Percentiles rank a stretch among this genome's conserved stretches.
These are phyloP conservation scores for Drosophila malerkotliana DNA, from an alignment of 1,140 invertebrate species.

Conservation along the genomic window DNA sequence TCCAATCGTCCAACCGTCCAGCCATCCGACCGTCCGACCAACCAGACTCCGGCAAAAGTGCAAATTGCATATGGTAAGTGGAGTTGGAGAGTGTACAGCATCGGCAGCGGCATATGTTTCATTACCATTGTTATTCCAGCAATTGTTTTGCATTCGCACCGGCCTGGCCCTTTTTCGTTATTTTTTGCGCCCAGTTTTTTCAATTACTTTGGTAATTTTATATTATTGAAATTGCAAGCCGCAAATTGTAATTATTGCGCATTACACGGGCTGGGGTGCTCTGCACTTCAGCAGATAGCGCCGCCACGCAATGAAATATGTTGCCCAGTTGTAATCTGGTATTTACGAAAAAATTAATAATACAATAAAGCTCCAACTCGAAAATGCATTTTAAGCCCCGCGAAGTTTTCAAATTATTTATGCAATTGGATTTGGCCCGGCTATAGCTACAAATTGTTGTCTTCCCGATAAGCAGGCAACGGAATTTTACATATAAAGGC, in stretches of 20 bases:
- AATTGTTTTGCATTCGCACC: conserved; percentile 37
- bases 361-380: conserved; percentile 51
- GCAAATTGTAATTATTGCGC: conserved; percentile 79
- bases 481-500: conserved; percentile 39
- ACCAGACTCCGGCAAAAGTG: conserved; percentile 32
- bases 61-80: conserved; percentile 40
- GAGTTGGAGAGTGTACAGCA: conserved; percentile 17
- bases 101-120: conserved; percentile 49
- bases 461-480: conserved; percentile 67
- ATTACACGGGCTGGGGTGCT: conserved; percentile 30
- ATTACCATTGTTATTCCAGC: conserved; percentile 57
- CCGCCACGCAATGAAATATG: conserved; percentile 55
- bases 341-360: conserved; percentile 76
- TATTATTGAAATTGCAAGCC: conserved; percentile 81
- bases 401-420: conserved; percentile 64
- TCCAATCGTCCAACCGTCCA: background rate
- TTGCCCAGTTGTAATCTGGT: conserved; percentile 76
- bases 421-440: conserved; percentile 66
- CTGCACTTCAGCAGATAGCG: conserved; percentile 30
- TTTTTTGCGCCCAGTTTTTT: conserved; percentile 36
- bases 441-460: conserved; percentile 60
- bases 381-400: conserved; percentile 39
- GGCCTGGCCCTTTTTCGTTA: conserved; percentile 5
- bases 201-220: conserved; percentile 83
- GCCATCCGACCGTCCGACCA: background rate